Percentiles rank a stretch among this genome's conserved stretches.
These are phyloP conservation scores for Drepana falcataria DNA, from an alignment of 2,888 invertebrate genomes.

Conservation along the genomic window DNA sequence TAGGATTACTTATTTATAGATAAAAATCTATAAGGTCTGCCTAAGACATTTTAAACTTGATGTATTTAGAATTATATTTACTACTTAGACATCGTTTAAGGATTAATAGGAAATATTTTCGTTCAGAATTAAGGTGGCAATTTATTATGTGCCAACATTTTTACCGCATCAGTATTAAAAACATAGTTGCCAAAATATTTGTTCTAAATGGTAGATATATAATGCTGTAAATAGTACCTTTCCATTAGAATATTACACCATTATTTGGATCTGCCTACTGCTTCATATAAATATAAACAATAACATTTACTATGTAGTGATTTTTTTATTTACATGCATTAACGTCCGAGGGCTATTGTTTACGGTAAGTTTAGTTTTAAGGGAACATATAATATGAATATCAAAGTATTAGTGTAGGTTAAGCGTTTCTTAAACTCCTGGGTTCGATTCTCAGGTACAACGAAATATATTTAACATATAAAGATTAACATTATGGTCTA, in stretches of 20 bases:
- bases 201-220: constrained; percentile 60
- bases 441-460: too few relatives aligned
- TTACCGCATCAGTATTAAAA: constrained; percentile 78
- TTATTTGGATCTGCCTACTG: constrained; percentile 47
- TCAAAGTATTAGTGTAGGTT: constrained; percentile 1
- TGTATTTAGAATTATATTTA: constrained; percentile 68
- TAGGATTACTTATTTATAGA: constrained; percentile 46
- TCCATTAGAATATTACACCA: constrained; percentile 41
- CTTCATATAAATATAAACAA: constrained; percentile 38
- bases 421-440: too few relatives aligned
- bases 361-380: constrained; percentile 51
- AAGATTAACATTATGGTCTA: too few relatives aligned
- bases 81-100: constrained; percentile 49
- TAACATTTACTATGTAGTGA: constrained; percentile 46
- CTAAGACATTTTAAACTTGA: constrained; percentile 74
- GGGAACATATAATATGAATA: constrained; percentile 18
- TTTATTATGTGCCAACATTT: constrained; percentile 75
- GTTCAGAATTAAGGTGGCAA: constrained; percentile 62
- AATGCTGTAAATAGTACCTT: constrained; percentile 70
- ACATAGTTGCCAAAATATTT: constrained; percentile 72
- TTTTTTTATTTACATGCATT: constrained; percentile 71
- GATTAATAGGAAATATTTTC: constrained; percentile 68
- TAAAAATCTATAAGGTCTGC: constrained; percentile 57
- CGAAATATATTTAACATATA: too few relatives aligned
- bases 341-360: constrained; percentile 63